phyloP scores from a whole-genome alignment of 2,797 vertebrate genomes.

The Sebastes alutus region DNA sequence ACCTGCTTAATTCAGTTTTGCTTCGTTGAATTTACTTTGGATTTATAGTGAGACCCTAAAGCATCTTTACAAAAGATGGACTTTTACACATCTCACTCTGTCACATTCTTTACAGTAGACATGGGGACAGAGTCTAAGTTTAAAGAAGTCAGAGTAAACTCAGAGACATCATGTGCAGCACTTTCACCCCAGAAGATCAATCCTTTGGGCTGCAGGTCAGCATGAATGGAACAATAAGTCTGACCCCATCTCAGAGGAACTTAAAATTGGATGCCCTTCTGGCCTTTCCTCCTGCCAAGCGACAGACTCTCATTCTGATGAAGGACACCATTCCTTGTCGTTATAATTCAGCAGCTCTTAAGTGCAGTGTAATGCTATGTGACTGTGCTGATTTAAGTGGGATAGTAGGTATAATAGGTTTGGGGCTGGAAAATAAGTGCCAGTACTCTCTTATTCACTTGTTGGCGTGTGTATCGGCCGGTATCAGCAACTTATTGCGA shows the following conservation, averaged over 20 bases:
- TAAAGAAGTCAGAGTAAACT: not conserved
- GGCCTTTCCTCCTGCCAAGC: not conserved
- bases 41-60: not conserved
- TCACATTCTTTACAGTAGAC: not conserved
- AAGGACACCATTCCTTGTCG: not conserved
- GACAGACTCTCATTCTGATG: not conserved
- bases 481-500: too few relatives aligned
- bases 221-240: not conserved
- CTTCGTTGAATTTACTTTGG: not conserved
- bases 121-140: not conserved
- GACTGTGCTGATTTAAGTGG: not conserved
- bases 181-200: not conserved
- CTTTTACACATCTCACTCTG: not conserved
- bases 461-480: too few relatives aligned
- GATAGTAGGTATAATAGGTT: not conserved
- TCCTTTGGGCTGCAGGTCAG: not conserved
- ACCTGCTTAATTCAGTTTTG: not conserved
- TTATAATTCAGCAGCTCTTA: not conserved
- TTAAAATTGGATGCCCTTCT: not conserved
- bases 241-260: not conserved
- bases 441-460: too few relatives aligned
- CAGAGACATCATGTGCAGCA: not conserved
- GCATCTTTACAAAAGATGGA: not conserved
- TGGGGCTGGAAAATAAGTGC: not conserved
- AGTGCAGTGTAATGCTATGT: not conserved